Evolutionary conservation across 2,888 invertebrate genomes (phyloP).

Genomic region (Bugula neritina): DNA sequence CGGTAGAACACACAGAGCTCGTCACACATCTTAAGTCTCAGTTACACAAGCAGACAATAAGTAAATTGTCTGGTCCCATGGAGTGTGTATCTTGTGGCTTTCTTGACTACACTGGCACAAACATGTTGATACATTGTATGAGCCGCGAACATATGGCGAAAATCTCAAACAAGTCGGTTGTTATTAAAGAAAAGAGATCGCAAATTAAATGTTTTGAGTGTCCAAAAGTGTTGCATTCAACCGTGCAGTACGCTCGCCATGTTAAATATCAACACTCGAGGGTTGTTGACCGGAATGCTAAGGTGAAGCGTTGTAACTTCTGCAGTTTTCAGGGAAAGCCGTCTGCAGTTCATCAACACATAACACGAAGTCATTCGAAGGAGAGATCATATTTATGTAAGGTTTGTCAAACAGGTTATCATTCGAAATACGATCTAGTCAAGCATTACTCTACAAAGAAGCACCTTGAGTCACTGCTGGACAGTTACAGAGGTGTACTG

Average conservation of each 20-base stretch:
- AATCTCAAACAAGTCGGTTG: background rate
- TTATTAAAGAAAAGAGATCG: background rate
- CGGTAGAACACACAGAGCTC: background rate
- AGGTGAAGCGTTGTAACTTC: background rate
- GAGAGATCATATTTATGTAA: background rate
- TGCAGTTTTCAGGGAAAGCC: background rate
- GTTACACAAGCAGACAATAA: background rate
- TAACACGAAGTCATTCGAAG: background rate
- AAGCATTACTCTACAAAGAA: constrained; percentile 1
- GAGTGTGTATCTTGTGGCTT: background rate
- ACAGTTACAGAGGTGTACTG: background rate
- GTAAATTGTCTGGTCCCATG: background rate
- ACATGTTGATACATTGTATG: background rate
- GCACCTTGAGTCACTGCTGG: background rate
- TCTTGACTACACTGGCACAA: background rate
- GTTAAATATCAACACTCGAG: background rate
- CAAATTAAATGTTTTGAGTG: background rate
- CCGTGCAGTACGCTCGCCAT: constrained; percentile 6
- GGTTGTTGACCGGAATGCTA: background rate
- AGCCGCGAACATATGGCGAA: background rate
- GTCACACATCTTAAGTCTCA: constrained; percentile 4
- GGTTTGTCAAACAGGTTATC: background rate
- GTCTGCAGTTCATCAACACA: background rate
- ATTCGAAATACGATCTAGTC: background rate
- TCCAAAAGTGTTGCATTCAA: background rate